These are phyloP conservation scores for Musca domestica DNA, from an alignment of 1,140 invertebrate genomes.

Conservation along the genomic window DNA sequence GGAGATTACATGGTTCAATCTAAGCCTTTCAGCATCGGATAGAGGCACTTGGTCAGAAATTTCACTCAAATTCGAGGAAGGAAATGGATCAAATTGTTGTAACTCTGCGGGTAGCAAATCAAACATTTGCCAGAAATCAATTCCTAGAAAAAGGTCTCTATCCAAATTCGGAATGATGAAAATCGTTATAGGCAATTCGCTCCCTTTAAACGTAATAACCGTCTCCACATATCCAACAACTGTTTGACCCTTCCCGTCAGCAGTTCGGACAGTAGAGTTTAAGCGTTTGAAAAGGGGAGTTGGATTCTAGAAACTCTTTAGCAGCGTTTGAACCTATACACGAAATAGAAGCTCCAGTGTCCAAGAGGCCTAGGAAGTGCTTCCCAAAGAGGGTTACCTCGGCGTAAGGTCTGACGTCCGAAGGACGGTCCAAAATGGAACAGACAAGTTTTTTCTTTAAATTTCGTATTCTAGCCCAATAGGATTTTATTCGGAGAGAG, in stretches of 20 bases:
- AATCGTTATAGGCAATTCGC: conserved; percentile 16
- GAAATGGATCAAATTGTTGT: not conserved
- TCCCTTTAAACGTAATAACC: conserved; percentile 15
- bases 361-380: not conserved
- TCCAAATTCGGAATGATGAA: conserved; percentile 20
- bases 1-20: not conserved
- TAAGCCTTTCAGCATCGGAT: not conserved
- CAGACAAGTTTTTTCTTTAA: not conserved
- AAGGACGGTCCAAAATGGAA: not conserved
- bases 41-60: not conserved
- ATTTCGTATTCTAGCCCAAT: not conserved
- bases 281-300: conserved; percentile 2
- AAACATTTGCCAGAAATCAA: conserved; percentile 27
- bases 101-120: not conserved
- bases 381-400: not conserved
- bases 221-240: conserved; percentile 1
- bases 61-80: not conserved
- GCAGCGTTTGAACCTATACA: conserved; percentile 10
- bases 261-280: not conserved
- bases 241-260: conserved; percentile 19
- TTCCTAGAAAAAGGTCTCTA: too few relatives aligned
- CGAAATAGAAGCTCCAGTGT: conserved; percentile 26
- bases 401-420: conserved; percentile 26
- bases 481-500: conserved; percentile 4
- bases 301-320: not conserved